Percentiles rank a stretch among this genome's conserved stretches.
phyloP scores from a whole-genome alignment of 2,888 invertebrate species.

The Cosmopolites sordidus region DNA sequence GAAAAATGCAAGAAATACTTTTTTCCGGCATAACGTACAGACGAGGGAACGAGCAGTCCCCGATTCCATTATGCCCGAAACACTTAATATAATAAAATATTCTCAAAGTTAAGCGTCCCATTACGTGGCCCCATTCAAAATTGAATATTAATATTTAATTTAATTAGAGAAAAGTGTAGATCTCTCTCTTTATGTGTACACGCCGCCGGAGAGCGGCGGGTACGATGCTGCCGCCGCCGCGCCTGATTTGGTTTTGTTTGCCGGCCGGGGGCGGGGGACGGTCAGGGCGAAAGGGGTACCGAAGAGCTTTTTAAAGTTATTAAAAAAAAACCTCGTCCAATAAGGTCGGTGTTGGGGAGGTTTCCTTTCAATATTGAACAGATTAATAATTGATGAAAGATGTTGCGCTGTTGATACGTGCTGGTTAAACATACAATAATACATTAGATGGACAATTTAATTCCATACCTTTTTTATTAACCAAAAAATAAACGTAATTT shows the following conservation, averaged over 20 bases:
- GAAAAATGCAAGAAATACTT: too few species aligned
- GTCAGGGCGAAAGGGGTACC: conserved; percentile 11
- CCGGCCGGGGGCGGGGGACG: conserved; percentile 5
- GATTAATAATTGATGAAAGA: too few species aligned
- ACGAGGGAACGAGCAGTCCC: neutral
- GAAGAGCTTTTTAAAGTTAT: conserved; percentile 20
- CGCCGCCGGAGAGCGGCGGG: conserved; percentile 11
- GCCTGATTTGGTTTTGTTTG: conserved; percentile 26
- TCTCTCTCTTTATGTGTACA: conserved; percentile 26
- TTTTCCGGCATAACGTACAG: too few species aligned
- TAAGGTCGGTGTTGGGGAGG: too few species aligned
- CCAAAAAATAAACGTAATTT: too few species aligned
- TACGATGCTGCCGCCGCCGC: conserved; percentile 16
- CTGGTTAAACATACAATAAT: too few species aligned
- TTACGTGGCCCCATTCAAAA: conserved; percentile 35
- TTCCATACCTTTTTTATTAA: too few species aligned
- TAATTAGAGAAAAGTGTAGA: conserved; percentile 43
- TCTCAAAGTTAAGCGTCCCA: conserved; percentile 39
- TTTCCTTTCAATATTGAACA: too few species aligned
- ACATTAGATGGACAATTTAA: too few species aligned
- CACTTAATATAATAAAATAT: conserved; percentile 41
- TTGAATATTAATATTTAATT: conserved; percentile 45
- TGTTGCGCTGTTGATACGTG: too few species aligned
- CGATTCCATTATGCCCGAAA: conserved; percentile 34
- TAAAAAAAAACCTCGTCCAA: conserved; percentile 12